Evolutionary conservation across 2,113 vertebrate genomes (phyloP).

Genomic region (Drymodes brunneopygia): DNA sequence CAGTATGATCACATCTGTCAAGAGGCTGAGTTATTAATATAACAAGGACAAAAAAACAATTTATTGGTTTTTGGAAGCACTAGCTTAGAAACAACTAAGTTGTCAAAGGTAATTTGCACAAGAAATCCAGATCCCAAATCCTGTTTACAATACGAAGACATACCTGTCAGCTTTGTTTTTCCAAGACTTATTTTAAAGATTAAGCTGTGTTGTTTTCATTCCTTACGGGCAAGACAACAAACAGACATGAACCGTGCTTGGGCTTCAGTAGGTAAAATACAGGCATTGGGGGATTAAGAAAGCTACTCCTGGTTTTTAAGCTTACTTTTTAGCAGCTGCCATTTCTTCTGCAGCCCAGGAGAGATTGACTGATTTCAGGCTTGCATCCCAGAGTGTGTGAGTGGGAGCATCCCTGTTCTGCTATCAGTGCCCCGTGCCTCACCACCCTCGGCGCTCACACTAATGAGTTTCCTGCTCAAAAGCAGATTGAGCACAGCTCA

Average conservation of each 20-base stretch:
- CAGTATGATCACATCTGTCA: background rate
- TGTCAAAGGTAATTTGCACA: conserved; percentile 1
- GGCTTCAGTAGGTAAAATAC: background rate
- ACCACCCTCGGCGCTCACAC: rapidly evolving
- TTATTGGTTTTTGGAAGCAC: background rate
- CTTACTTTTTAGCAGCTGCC: background rate
- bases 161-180: conserved; percentile 6
- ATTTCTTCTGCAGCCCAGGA: background rate
- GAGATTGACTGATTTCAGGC: background rate
- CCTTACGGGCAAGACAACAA: background rate
- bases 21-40: background rate
- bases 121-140: background rate
- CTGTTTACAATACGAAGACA: background rate
- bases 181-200: background rate
- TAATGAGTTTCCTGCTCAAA: background rate
- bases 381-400: background rate
- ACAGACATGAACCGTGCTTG: background rate
- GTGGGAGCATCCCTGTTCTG: background rate
- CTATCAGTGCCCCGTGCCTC: background rate
- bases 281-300: background rate
- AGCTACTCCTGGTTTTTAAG: background rate
- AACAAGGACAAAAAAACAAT: background rate
- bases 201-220: background rate
- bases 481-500: background rate
- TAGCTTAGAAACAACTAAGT: background rate